These are phyloP conservation scores for Toxonevra muliebris DNA, from an alignment of 2,888 invertebrate genomes.

Conservation along the genomic window DNA sequence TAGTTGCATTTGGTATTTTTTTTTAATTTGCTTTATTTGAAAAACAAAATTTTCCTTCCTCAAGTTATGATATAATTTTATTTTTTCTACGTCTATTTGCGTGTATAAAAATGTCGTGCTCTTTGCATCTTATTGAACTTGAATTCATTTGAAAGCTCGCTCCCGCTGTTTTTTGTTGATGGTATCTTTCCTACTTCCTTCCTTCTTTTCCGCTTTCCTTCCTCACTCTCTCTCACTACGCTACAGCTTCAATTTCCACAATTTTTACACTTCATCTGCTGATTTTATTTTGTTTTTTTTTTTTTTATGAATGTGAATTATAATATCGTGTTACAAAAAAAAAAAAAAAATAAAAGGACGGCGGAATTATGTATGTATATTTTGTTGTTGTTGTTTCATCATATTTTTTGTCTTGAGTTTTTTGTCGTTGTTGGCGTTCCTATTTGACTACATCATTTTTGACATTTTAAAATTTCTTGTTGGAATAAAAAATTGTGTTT, in stretches of 20 bases:
- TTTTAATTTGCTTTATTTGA: too few relatives aligned
- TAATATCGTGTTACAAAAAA: neutral
- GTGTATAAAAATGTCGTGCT: too few relatives aligned
- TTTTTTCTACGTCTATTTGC: too few relatives aligned
- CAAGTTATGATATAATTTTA: too few relatives aligned
- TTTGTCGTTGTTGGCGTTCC: neutral
- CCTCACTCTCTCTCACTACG: neutral
- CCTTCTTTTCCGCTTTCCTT: neutral
- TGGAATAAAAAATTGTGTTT: too few relatives aligned
- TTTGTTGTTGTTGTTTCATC: neutral
- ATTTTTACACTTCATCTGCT: neutral
- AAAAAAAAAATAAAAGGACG: neutral
- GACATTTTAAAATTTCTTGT: too few relatives aligned
- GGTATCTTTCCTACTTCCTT: neutral
- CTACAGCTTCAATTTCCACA: neutral
- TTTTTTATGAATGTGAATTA: neutral
- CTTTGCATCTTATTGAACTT: too few relatives aligned
- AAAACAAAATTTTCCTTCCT: too few relatives aligned
- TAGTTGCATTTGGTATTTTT: too few relatives aligned
- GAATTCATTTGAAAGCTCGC: too few relatives aligned
- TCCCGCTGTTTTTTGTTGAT: too few relatives aligned
- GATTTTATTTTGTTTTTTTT: neutral
- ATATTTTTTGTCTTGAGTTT: neutral
- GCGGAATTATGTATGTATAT: neutral
- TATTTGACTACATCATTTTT: neutral